Base-by-base conservation (phyloP, 1,140 invertebrate species). In the Drosophila ogumai region DNA sequence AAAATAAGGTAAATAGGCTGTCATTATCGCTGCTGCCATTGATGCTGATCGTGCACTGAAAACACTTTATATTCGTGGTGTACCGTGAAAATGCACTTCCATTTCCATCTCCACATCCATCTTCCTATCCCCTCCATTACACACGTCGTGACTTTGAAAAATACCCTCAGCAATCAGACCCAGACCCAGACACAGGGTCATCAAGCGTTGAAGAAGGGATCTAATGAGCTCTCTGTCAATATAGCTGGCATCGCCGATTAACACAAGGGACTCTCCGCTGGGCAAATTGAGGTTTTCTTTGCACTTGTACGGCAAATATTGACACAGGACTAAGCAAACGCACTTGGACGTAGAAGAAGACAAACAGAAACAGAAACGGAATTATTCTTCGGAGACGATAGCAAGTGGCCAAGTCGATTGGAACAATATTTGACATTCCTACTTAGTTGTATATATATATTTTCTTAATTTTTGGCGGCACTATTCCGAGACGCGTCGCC, bases 301-400 rank as follows among this genome's bases (percentile, higher is more conserved):
- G 54, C 69, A 73, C 67, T 73, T 73, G 69, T 73, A 75, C 41
- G 44, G 44, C 50, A 75, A 75, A 75, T 75, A 75, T 75, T 75
- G 50, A 75, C 59, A 75, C 38, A 75, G 71, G 73, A 75, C 73
- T 57, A 65, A 40, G 52, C 52, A 75, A 75, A 75, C 69, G 12
- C 52, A 49, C 36, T 66, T 44, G 40, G 47, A 32, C 32, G 55
- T 43, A 52, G 55, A 40, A n/a, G 46, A 38, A 63, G 71, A 54
- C 58, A 74, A 74, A 61, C 71, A 74, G 38, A 61, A 55, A 7
- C n/a, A 3, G 13, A 47, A 47, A 47, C 10, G 7, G 44, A 46
- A 72, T 47, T 65, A 44, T 52, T 75, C 41, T 44, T n/a, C 32
- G 10, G 44, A 31, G 40, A 46, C 60, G 71, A 65, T 65, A 75